A percentile compares a stretch with the other conserved stretches of the same genome.
These are phyloP conservation scores for Eufriesea mexicana DNA, from an alignment of 1,140 invertebrate genomes.

Conservation along the genomic window DNA sequence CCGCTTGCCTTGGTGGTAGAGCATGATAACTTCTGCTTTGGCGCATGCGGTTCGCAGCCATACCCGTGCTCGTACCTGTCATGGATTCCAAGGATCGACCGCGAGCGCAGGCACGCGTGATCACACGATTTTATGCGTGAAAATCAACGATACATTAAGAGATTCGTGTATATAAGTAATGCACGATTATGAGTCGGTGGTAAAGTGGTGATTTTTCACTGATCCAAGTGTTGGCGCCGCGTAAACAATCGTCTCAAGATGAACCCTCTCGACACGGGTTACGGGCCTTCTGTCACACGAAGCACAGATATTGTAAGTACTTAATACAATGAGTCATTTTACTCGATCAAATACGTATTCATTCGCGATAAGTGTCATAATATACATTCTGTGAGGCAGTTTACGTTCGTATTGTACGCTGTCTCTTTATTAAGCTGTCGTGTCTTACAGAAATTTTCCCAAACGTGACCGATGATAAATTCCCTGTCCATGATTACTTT, in stretches of 20 bases:
- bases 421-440: not conserved
- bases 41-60: constrained; percentile 59
- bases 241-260: constrained; percentile 65
- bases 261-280: constrained; percentile 64
- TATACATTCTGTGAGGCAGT: not conserved
- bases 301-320: constrained; percentile 72
- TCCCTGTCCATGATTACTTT: not conserved
- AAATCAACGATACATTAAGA: constrained; percentile 49
- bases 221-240: constrained; percentile 39
- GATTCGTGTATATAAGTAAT: constrained; percentile 43
- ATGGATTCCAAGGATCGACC: constrained; percentile 78
- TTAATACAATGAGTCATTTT: not conserved
- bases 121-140: constrained; percentile 71
- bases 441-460: not conserved
- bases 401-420: not conserved
- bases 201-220: constrained; percentile 50
- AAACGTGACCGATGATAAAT: not conserved
- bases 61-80: constrained; percentile 71
- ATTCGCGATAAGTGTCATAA: not conserved
- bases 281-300: constrained; percentile 66
- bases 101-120: constrained; percentile 74
- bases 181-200: constrained; percentile 46
- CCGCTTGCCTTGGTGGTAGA: constrained; percentile 49
- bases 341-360: not conserved
- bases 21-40: constrained; percentile 57